These are phyloP conservation scores for Pterobdella sp. DNA, from an alignment of 2,888 invertebrate species.

Conservation along the genomic window DNA sequence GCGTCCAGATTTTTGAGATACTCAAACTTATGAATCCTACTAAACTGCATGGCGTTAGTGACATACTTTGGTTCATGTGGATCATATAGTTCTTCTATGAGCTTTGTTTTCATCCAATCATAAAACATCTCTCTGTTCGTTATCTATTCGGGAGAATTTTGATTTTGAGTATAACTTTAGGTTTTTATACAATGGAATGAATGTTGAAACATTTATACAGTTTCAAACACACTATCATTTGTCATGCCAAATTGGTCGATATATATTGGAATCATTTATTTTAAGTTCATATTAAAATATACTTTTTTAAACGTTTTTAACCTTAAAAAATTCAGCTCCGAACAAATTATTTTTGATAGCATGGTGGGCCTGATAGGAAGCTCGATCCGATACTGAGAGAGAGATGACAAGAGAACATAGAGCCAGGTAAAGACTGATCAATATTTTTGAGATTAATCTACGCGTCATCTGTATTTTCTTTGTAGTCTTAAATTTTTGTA, in stretches of 20 bases:
- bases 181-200: too few species aligned
- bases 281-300: too few species aligned
- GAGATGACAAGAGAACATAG: conserved; percentile 22
- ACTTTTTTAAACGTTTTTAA: too few species aligned
- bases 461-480: conserved; percentile 13
- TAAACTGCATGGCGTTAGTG: conserved; percentile 5
- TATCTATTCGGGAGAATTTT: conserved; percentile 1
- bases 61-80: background rate
- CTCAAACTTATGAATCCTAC: conserved; percentile 18
- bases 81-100: background rate
- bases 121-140: conserved; percentile 11
- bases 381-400: background rate
- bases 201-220: too few species aligned
- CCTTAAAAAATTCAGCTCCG: background rate
- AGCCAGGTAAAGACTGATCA: conserved; percentile 5
- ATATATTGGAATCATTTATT: too few species aligned
- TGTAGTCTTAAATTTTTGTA: background rate
- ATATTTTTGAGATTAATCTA: conserved; percentile 13
- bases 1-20: background rate
- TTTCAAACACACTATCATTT: too few species aligned
- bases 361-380: background rate
- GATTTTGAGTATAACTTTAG: too few species aligned
- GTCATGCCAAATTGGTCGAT: too few species aligned
- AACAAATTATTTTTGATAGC: background rate
- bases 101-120: background rate